These are phyloP conservation scores for Danionella dracula DNA, from an alignment of 2,797 vertebrate genomes.

Conservation along the genomic window DNA sequence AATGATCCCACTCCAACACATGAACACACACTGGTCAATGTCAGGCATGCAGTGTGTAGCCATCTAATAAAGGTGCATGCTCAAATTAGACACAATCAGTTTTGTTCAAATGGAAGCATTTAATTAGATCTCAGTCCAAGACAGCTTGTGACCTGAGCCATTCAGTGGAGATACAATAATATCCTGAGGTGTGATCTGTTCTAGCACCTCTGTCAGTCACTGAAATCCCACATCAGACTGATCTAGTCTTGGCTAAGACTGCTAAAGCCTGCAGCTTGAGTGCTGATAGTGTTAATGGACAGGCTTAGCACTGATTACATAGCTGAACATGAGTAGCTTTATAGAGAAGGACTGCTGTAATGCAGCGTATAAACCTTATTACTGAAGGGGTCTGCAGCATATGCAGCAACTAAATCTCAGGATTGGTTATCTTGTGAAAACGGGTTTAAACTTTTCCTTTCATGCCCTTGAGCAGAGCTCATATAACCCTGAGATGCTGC, in stretches of 20 bases:
- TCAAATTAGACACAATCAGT: slow-evolving; percentile 2
- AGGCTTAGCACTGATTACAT: slow-evolving; percentile 28
- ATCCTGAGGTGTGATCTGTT: slow-evolving; percentile 16
- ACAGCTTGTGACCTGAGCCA: background rate
- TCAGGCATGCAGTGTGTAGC: background rate
- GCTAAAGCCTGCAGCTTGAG: slow-evolving; percentile 12
- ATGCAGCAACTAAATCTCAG: background rate
- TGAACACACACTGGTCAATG: background rate
- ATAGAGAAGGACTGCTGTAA: background rate
- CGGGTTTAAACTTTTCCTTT: background rate
- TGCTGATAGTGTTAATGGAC: slow-evolving; percentile 17
- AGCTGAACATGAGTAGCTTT: background rate
- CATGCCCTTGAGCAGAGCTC: background rate
- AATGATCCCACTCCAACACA: too few species aligned
- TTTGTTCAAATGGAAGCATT: background rate
- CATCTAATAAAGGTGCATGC: background rate
- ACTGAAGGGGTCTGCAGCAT: background rate
- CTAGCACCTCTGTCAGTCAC: background rate
- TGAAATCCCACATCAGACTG: slow-evolving; percentile 6
- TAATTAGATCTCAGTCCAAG: slow-evolving; percentile 10
- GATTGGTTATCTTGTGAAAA: background rate
- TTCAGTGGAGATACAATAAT: background rate
- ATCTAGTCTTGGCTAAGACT: slow-evolving; percentile 15
- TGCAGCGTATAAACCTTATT: background rate
- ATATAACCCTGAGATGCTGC: background rate